Conservation (phyloP, 2,113 vertebrate genomes). For the Odontesthes bonariensis region DNA sequence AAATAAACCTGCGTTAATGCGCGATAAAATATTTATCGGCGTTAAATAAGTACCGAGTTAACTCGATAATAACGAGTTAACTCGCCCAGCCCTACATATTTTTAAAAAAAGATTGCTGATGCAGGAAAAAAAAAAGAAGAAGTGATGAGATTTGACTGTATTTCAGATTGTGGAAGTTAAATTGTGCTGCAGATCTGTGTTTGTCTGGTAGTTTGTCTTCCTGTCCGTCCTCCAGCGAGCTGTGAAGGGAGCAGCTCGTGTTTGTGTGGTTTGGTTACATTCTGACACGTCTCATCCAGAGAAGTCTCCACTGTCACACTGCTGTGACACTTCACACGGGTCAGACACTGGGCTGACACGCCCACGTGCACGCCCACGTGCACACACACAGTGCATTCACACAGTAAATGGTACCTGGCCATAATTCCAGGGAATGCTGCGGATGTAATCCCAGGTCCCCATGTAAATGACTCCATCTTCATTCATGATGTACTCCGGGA, state of each 20-base stretch:
- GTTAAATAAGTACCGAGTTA: too few species aligned
- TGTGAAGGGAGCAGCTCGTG: conserved; percentile 53
- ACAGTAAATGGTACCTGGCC: conserved; percentile 84
- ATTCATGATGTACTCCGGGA: conserved; percentile 89
- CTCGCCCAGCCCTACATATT: too few species aligned
- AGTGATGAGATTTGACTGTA: too few species aligned
- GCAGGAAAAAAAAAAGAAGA: too few species aligned
- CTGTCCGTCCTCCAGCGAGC: conserved; percentile 13
- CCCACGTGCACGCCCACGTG: conserved; percentile 1
- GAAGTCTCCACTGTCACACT: conserved; percentile 44
- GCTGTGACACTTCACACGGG: conserved; percentile 71
- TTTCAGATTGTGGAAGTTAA: neutral
- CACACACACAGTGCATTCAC: neutral
- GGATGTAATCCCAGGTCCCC: conserved; percentile 83
- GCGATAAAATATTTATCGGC: too few species aligned
- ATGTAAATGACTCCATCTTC: conserved; percentile 88
- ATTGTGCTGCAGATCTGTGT: neutral
- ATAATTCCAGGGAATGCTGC: conserved; percentile 85
- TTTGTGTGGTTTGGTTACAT: conserved; percentile 70
- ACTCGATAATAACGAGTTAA: too few species aligned
- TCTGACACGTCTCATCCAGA: conserved; percentile 68
- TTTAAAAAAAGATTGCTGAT: too few species aligned
- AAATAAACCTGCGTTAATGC: too few species aligned
- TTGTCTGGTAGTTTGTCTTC: conserved; percentile 2
- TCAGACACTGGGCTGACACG: conserved; percentile 22